A percentile compares a stretch with the other conserved stretches of the same genome.
phyloP scores from a whole-genome alignment of 2,888 invertebrate genomes.

The Minunthozetes semirufus region DNA sequence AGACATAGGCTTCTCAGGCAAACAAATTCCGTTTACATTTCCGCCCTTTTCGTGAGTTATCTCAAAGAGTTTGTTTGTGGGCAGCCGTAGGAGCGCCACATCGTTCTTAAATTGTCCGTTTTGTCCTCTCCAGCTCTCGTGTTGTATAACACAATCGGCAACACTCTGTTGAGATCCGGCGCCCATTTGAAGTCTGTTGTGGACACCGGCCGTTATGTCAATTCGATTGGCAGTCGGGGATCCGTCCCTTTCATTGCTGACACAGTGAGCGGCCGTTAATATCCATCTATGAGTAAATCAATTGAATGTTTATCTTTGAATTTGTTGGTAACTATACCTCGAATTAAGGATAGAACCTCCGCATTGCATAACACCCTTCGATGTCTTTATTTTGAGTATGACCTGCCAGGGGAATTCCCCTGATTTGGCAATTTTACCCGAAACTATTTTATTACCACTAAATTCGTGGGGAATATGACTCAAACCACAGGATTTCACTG shows the following conservation, averaged over 20 bases:
- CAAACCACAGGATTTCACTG: background rate
- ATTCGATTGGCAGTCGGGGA: background rate
- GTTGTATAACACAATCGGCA: slow-evolving; percentile 10
- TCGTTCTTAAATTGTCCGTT: slow-evolving; percentile 22
- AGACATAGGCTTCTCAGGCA: background rate
- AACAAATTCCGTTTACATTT: slow-evolving; percentile 22
- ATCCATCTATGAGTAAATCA: slow-evolving; percentile 15
- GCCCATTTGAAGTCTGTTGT: background rate
- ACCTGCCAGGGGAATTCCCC: slow-evolving; percentile 33
- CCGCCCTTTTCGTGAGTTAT: slow-evolving; percentile 18
- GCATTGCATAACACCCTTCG: slow-evolving; percentile 2
- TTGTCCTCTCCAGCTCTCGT: slow-evolving; percentile 21
- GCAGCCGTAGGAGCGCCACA: slow-evolving; percentile 15
- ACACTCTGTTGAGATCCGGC: background rate
- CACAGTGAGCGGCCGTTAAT: slow-evolving; percentile 31
- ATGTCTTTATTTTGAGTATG: background rate
- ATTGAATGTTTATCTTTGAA: background rate
- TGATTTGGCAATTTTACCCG: background rate
- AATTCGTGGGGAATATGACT: background rate
- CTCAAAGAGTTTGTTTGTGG: background rate
- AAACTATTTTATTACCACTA: background rate
- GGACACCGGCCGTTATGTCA: slow-evolving; percentile 23
- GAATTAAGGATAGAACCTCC: slow-evolving; percentile 29
- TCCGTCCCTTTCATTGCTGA: slow-evolving; percentile 18
- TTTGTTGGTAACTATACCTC: background rate